phyloP scores from a whole-genome alignment of 2,797 vertebrate species.

The Threskiornis aethiopicus region DNA sequence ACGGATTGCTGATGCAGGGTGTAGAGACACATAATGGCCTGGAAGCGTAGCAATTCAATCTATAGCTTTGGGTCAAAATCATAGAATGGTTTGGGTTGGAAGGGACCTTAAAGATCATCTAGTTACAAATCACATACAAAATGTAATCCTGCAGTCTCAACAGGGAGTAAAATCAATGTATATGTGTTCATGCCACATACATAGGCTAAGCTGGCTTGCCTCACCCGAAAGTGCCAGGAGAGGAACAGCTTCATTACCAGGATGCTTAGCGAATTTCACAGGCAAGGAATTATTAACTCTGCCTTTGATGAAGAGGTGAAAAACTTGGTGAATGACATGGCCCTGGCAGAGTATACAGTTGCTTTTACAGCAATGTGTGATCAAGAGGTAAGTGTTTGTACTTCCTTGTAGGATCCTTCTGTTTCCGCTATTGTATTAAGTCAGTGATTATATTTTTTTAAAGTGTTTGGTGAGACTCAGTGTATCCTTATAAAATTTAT shows the following conservation, averaged over 20 bases:
- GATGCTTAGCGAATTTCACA: slow-evolving; percentile 70
- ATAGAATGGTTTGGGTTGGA: too few relatives aligned
- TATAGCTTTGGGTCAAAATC: not conserved
- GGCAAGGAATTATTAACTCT: slow-evolving; percentile 34
- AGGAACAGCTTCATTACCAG: slow-evolving; percentile 78
- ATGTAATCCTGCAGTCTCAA: not conserved
- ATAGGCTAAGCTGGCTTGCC: slow-evolving; percentile 84
- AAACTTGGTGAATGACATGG: slow-evolving; percentile 72
- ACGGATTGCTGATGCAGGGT: not conserved
- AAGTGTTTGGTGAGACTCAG: not conserved
- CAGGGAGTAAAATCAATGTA: not conserved
- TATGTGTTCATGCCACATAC: slow-evolving; percentile 26
- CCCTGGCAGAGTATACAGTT: slow-evolving; percentile 73
- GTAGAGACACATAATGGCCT: not conserved
- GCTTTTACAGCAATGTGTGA: slow-evolving; percentile 53
- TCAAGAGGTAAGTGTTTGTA: slow-evolving; percentile 1
- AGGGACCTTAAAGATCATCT: too few relatives aligned
- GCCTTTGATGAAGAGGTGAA: slow-evolving; percentile 68
- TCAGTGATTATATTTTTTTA: not conserved
- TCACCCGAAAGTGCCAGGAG: slow-evolving; percentile 83
- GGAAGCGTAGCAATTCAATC: not conserved
- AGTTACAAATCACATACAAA: not conserved
- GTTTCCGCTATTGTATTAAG: not conserved
- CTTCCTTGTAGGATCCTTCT: not conserved
- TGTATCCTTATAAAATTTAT: not conserved